Conservation (phyloP, 2,113 vertebrate genomes). For the Thamnaconus septentrionalis region DNA sequence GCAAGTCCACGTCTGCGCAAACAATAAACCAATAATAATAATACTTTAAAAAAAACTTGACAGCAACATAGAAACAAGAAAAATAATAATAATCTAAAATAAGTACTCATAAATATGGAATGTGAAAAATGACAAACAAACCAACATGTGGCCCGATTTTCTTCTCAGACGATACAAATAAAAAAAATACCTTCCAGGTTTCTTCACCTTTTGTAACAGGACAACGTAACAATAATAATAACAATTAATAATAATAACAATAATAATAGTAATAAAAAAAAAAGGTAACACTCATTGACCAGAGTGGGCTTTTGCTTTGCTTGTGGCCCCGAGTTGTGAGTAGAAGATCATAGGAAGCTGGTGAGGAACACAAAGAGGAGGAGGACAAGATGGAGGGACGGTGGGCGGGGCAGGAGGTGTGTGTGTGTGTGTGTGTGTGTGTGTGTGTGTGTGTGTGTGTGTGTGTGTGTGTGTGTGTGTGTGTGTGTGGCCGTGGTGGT, state of each 20-base stretch:
- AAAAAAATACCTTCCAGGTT: conserved; percentile 90
- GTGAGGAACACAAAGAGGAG: conserved; percentile 86
- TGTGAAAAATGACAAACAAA: conserved; percentile 80
- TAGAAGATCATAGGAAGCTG: conserved; percentile 86
- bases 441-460: conserved; percentile 7
- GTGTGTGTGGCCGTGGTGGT: conserved; percentile 25
- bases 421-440: conserved; percentile 21
- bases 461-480: conserved; percentile 18
- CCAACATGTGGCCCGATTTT: conserved; percentile 80
- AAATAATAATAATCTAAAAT: conserved; percentile 66
- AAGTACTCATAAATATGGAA: conserved; percentile 89
- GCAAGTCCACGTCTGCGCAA: conserved; percentile 74
- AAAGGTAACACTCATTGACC: conserved; percentile 52
- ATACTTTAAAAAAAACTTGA: conserved; percentile 34
- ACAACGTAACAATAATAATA: conserved; percentile 66
- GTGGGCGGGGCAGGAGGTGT: conserved; percentile 16
- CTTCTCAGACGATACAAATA: conserved; percentile 82
- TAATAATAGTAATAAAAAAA: conserved; percentile 57
- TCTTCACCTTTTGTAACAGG: conserved; percentile 60
- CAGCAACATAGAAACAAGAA: conserved; percentile 40
- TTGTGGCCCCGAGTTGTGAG: conserved; percentile 83
- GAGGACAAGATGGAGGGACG: conserved; percentile 61
- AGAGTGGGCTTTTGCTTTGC: conserved; percentile 77
- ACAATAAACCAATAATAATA: not conserved
- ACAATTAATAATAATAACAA: no score